Evolutionary conservation across 2,113 vertebrate genomes (phyloP), one percentile per base, ranked within the genome.

Genomic region (Zapus hudsonius): DNA sequence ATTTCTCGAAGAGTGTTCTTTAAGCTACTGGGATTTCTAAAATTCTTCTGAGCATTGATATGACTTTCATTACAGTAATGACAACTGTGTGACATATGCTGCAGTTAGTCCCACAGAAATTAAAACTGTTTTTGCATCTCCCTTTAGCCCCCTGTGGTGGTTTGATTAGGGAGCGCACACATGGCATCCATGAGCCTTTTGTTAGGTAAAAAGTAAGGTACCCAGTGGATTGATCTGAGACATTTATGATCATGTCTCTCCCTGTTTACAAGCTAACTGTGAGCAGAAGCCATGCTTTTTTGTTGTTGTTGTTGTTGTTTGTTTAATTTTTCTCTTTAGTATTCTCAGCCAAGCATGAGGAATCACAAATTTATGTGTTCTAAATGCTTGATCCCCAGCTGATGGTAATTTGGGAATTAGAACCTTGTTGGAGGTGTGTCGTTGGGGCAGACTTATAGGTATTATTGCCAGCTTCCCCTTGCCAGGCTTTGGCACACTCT

Each of bases 111-210:
- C 16, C 7, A 19, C 4, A 23, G 87, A 87, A 90, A 80, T 87
- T 88, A 75, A 80, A 94, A 87, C 61, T 76, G 1, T 59, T 63
- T 89, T 63, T 83, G 40, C 63, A 89, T 55, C 57, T 72, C 42
- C 42, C 36, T 27, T 47, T 42, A 75, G 44, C 19, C 59, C 36
- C n/a, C n/a, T n/a, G n/a, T n/a, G n/a, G n/a, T n/a, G n/a, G n/a
- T n/a, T n/a, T n/a, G n/a, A n/a, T n/a, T n/a, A n/a, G n/a, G n/a
- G n/a, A n/a, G n/a, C n/a, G n/a, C n/a, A n/a, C n/a, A n/a, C n/a
- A n/a, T n/a, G n/a, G n/a, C n/a, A n/a, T n/a, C n/a, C n/a, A n/a
- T n/a, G n/a, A n/a, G n/a, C n/a, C n/a, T n/a, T n/a, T n/a, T n/a
- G n/a, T n/a, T n/a, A n/a, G n/a, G n/a, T n/a, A n/a, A n/a, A n/a